Base-by-base conservation (phyloP, 1,140 invertebrate genomes). In the Acromyrmex heyeri region DNA sequence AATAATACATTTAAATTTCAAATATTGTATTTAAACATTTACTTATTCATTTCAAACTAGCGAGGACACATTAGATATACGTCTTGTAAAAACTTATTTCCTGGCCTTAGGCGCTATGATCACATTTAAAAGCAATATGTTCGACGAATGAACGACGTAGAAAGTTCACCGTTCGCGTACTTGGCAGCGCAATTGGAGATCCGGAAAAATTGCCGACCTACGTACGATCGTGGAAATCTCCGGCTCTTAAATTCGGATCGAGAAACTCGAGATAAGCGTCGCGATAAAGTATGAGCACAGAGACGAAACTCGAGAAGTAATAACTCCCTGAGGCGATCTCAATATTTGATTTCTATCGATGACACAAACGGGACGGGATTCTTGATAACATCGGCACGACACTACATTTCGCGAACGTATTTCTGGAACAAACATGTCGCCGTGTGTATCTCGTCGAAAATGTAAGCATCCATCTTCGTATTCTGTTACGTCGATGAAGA, bases 311-410 rank as follows among this genome's bases (percentile, higher is more conserved):
- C 79, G 79, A 73, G 55, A 75, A 75, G 69, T 83, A 83, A 83
- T 75, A 83, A 83, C 69, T 83, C 57, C 69, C 69, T 14, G 24
- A 62, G 69, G 69, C 69, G 69, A 83, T 83, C 79, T 83, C 79
- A 83, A 83, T 83, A 75, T 83, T 83, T 83, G 79, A 83, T 83
- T 83, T 83, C 79, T 73, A 73, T 83, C 79, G 79, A 81, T 81
- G 78, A 83, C 69, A 55, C 38, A 75, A 83, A 75, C 55, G 69
- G 55, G 12, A 73, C 55, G 78, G 34, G 78, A 73, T 83, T 27
- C 38, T 48, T 73, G 69, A 83, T 83, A 83, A 73, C 44, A 61
- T 48, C 69, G 79, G 18, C 67, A 48, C 79, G 16, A 48, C 55
- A 14, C 50, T 44, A 44, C 38, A 59, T 81, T 24, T 78, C 34